Percentiles rank a stretch among this genome's conserved stretches.
These are phyloP conservation scores for Drosophila ironensis DNA, from an alignment of 1,140 invertebrate species.

Conservation along the genomic window DNA sequence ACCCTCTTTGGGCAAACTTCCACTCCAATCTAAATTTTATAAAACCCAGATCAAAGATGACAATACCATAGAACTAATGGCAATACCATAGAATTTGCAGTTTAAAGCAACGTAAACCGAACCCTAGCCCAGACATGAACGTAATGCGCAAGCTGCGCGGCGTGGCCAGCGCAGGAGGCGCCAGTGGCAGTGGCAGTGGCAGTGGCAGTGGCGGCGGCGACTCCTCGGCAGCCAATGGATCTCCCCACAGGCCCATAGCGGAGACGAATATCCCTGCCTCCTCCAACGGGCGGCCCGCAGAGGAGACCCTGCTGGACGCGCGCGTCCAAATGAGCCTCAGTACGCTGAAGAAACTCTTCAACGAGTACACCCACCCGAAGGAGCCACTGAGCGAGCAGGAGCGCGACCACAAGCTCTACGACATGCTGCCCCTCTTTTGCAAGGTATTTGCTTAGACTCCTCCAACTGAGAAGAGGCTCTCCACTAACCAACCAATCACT, in stretches of 20 bases:
- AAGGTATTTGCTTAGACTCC: conserved; percentile 86
- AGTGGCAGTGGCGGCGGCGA: conserved; percentile 62
- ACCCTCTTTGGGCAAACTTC: too few relatives aligned
- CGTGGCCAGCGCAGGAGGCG: conserved; percentile 76
- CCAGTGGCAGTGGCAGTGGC: conserved; percentile 55
- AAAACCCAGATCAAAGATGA: too few relatives aligned
- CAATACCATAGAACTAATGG: not conserved
- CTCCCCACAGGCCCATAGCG: conserved; percentile 51
- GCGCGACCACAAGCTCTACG: conserved; percentile 96
- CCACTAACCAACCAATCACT: not conserved
- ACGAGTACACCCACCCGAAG: conserved; percentile 94
- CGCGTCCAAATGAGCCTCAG: conserved; percentile 95
- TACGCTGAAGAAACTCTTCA: conserved; percentile 97
- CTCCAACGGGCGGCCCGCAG: conserved; percentile 62
- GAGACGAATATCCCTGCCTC: conserved; percentile 10
- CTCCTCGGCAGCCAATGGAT: conserved; percentile 5
- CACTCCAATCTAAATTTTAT: too few relatives aligned
- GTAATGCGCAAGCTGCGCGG: conserved; percentile 92
- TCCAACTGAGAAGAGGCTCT: conserved; percentile 54
- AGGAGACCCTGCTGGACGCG: conserved; percentile 84
- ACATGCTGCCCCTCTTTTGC: conserved; percentile 98
- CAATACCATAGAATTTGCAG: conserved; percentile 7
- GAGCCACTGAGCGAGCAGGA: conserved; percentile 91
- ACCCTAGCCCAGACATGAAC: conserved; percentile 86
- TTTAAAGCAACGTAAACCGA: conserved; percentile 27